Evolutionary conservation across 2,113 vertebrate genomes (phyloP), one percentile per base, ranked within the genome.

Genomic region (Petrocephalus zakoni): DNA sequence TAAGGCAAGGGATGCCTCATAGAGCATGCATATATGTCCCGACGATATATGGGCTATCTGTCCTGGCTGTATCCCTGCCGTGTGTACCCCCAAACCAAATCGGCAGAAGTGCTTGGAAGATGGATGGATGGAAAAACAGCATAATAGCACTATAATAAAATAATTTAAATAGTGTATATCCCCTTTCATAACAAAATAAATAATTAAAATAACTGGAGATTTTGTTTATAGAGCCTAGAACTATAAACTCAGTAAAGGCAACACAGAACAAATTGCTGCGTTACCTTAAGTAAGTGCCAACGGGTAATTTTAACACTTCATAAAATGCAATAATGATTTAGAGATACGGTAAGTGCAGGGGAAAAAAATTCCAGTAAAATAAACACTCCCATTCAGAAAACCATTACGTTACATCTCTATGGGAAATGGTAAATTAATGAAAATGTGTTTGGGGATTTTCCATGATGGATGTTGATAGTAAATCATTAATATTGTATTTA

Each of bases 271-370:
- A 95, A 95, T 95, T 92, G 95, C 92, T 93, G 93, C 93, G 95
- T 95, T 95, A 95, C 94, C 92, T 93, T 94, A 92, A 94, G 92
- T 92, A 90, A 92, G 93, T 94, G 95, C 93, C 94, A 95, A 92
- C 92, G 91, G 94, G 93, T 93, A 92, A 94, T 94, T 95, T 94
- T 94, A 95, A 95, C 95, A 96, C 95, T 95, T 95, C 94, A 96
- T 95, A 95, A 95, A 94, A 90, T 92, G 87, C 81, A 86, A 61
- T 86, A 92, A 92, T 90, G 91, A 92, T 89, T 89, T 90, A 87
- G 86, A 34, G 34, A 21, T 11, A 13, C 55, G 19, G 56, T 89
- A 85, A 81, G 88, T 83, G 88, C 22, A 88, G 87, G 72, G 90
- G 87, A 90, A 90, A 78, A 87, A 9, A 88, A 85, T 88, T 87